A percentile compares a stretch with the other conserved stretches of the same genome.
Evolutionary conservation across 2,797 vertebrate genomes (phyloP).

Genomic region (Cryptoblepharus egeriae): DNA sequence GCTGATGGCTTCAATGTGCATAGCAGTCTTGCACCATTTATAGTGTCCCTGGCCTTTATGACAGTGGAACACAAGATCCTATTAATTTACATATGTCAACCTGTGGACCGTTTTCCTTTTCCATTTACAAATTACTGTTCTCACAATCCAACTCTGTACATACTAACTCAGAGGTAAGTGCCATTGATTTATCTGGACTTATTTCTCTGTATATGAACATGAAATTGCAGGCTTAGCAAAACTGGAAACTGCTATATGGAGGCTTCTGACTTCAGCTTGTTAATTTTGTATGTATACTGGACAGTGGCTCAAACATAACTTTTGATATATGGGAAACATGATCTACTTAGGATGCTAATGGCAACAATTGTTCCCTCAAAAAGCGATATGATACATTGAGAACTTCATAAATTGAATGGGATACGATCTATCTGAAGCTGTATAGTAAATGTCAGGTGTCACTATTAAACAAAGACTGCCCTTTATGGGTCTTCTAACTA

Average conservation of each 20-base stretch:
- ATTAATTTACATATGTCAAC: too few species aligned
- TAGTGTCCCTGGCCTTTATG: too few species aligned
- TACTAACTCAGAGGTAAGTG: too few species aligned
- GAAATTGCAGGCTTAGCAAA: not conserved
- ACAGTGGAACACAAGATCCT: too few species aligned
- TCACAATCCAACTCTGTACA: too few species aligned
- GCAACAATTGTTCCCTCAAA: slow-evolving; percentile 24
- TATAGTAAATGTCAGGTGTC: slow-evolving; percentile 69
- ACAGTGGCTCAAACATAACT: slow-evolving; percentile 24
- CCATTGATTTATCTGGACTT: too few species aligned
- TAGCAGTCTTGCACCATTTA: too few species aligned
- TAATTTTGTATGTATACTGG: slow-evolving; percentile 17
- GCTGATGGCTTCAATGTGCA: too few species aligned
- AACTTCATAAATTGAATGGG: slow-evolving; percentile 63
- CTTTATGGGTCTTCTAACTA: slow-evolving; percentile 65
- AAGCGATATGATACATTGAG: slow-evolving; percentile 41
- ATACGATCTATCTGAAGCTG: slow-evolving; percentile 54
- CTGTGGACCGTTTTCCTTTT: too few species aligned
- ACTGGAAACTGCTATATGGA: not conserved
- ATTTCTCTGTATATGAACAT: not conserved
- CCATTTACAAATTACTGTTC: too few species aligned
- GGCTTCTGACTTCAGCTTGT: too few species aligned
- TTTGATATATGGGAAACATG: slow-evolving; percentile 54
- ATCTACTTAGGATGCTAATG: slow-evolving; percentile 36
- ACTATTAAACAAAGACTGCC: slow-evolving; percentile 72